Conservation (phyloP, 2,797 vertebrate species). For the Galaxias olidus region DNA sequence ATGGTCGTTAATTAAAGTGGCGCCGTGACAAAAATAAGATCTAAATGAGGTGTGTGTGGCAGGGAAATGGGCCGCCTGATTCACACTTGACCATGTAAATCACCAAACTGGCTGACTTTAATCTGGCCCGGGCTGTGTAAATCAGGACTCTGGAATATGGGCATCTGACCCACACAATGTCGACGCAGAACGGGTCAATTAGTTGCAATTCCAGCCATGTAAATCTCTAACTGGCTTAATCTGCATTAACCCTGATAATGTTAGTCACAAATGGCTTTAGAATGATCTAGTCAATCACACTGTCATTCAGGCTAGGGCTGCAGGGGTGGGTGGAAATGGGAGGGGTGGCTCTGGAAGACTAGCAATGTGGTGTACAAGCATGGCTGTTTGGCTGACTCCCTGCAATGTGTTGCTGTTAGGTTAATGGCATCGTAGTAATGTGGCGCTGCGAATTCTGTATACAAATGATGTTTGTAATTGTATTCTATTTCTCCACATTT, state of each 20-base stretch:
- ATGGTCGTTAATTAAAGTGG: slow-evolving; percentile 79
- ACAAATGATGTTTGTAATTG: too few species aligned
- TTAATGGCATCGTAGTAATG: too few species aligned
- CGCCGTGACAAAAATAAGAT: slow-evolving; percentile 72
- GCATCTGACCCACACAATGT: slow-evolving; percentile 26
- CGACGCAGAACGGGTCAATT: slow-evolving; percentile 53
- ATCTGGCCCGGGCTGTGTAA: slow-evolving; percentile 63
- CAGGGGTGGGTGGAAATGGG: slow-evolving; percentile 1
- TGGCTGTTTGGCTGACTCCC: neutral
- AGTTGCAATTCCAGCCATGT: slow-evolving; percentile 58
- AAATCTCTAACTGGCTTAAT: slow-evolving; percentile 70
- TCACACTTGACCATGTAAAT: slow-evolving; percentile 74
- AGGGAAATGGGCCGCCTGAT: slow-evolving; percentile 68
- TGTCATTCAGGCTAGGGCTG: slow-evolving; percentile 42
- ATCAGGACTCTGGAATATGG: slow-evolving; percentile 54
- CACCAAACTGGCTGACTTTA: slow-evolving; percentile 55
- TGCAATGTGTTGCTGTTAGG: too few species aligned
- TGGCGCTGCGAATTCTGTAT: too few species aligned
- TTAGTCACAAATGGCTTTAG: slow-evolving; percentile 61
- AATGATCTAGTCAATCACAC: slow-evolving; percentile 64
- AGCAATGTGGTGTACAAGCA: slow-evolving; percentile 7
- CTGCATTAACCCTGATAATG: slow-evolving; percentile 64
- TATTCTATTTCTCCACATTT: too few species aligned
- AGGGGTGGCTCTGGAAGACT: slow-evolving; percentile 16
- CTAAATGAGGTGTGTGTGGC: slow-evolving; percentile 68